Conservation (phyloP, 1,140 invertebrate species). For the Papilio dardanus region DNA sequence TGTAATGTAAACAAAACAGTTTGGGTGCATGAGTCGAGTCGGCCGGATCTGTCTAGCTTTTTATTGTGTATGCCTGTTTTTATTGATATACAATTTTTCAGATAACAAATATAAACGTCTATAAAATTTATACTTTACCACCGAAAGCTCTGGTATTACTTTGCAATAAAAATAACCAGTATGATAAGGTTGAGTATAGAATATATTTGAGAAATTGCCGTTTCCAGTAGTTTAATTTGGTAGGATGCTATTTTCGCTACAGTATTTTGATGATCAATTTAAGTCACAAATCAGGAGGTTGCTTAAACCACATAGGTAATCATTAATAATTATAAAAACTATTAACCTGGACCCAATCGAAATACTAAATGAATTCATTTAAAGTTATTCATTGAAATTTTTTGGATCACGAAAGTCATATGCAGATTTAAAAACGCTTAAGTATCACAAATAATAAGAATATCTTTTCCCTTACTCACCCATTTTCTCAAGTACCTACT, state of each 20-base stretch:
- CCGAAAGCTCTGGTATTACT: conserved; percentile 3
- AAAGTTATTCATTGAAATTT: too few species aligned
- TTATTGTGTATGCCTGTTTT: conserved; percentile 44
- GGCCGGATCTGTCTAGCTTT: conserved; percentile 56
- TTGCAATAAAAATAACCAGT: conserved; percentile 9
- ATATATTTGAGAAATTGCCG: background rate
- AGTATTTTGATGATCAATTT: too few species aligned
- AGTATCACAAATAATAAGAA: background rate
- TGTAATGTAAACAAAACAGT: conserved; percentile 55
- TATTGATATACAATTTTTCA: conserved; percentile 26
- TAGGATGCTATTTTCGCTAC: too few species aligned
- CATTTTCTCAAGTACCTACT: background rate
- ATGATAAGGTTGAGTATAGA: background rate
- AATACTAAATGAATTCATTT: too few species aligned
- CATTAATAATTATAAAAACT: too few species aligned
- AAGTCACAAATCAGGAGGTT: too few species aligned
- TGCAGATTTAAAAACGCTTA: background rate
- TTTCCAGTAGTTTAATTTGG: too few species aligned
- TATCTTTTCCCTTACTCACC: too few species aligned
- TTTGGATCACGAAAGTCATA: too few species aligned
- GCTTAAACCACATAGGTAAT: too few species aligned
- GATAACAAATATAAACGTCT: conserved; percentile 6
- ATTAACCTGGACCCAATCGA: background rate
- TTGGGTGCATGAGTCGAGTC: conserved; percentile 38
- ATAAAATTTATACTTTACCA: conserved; percentile 11